phyloP scores from a whole-genome alignment of 2,113 vertebrate genomes.

The Turdus rufiventris region DNA sequence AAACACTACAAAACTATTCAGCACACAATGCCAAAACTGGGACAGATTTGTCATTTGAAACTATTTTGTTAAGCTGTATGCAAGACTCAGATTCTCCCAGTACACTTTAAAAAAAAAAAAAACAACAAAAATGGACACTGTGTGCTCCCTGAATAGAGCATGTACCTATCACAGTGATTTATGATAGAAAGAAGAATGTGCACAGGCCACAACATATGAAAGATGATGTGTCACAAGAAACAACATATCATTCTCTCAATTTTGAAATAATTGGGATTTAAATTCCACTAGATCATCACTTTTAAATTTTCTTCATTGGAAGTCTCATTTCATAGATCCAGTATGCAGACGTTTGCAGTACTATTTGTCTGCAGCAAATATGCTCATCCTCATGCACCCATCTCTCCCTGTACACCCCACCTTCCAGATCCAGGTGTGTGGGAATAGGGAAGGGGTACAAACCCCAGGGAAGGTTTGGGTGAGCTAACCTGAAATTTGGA shows the following conservation, averaged over 20 bases:
- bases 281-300: background rate
- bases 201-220: background rate
- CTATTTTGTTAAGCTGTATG: background rate
- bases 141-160: background rate
- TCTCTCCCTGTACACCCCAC: background rate
- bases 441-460: background rate
- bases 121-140: background rate
- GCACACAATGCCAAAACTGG: background rate
- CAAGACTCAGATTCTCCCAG: background rate
- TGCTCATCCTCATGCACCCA: rapidly evolving
- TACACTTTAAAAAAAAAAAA: background rate
- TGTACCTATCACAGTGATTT: background rate
- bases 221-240: background rate
- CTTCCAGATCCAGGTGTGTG: background rate
- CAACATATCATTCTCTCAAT: background rate
- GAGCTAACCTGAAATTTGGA: background rate
- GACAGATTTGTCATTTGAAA: background rate
- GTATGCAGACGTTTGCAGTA: background rate
- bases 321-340: background rate
- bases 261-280: background rate
- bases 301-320: background rate
- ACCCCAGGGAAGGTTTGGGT: background rate
- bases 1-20: background rate
- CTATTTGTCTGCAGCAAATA: background rate
- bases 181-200: background rate